These are phyloP conservation scores for Lytechinus pictus DNA, from an alignment of 35 echinoderm and acorn worm genomes.

Conservation along the genomic window DNA sequence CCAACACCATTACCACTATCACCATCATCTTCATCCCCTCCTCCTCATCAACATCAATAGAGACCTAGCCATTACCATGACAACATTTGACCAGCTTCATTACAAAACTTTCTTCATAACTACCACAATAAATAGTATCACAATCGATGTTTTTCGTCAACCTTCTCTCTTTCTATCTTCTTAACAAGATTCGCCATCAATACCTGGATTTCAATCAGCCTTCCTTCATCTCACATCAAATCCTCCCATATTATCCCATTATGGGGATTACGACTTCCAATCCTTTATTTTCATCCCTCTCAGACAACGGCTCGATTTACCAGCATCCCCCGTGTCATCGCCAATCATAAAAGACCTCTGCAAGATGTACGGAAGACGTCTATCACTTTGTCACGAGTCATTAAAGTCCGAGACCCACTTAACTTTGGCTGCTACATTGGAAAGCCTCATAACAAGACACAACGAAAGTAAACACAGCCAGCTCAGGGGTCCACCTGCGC, in stretches of 20 bases:
- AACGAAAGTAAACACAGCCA: neutral
- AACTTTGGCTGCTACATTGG: neutral
- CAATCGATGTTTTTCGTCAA: neutral
- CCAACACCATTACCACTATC: too few relatives aligned
- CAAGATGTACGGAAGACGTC: neutral
- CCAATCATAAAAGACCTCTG: neutral
- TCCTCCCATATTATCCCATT: constrained; percentile 1
- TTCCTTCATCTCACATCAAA: neutral
- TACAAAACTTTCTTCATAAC: neutral
- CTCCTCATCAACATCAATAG: neutral
- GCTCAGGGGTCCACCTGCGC: neutral
- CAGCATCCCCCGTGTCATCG: neutral
- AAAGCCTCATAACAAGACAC: constrained; percentile 11
- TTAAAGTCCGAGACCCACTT: neutral
- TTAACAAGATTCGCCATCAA: neutral
- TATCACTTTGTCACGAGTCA: constrained; percentile 2
- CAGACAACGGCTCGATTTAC: neutral
- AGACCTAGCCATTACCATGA: neutral
- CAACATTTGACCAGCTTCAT: neutral
- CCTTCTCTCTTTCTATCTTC: neutral
- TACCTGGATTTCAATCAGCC: neutral
- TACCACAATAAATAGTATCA: neutral
- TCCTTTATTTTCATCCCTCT: neutral
- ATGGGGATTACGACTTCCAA: neutral
- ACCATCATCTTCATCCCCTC: neutral